Conservation (phyloP, 2,888 invertebrate genomes). For the Lasioglossum lativentre region DNA sequence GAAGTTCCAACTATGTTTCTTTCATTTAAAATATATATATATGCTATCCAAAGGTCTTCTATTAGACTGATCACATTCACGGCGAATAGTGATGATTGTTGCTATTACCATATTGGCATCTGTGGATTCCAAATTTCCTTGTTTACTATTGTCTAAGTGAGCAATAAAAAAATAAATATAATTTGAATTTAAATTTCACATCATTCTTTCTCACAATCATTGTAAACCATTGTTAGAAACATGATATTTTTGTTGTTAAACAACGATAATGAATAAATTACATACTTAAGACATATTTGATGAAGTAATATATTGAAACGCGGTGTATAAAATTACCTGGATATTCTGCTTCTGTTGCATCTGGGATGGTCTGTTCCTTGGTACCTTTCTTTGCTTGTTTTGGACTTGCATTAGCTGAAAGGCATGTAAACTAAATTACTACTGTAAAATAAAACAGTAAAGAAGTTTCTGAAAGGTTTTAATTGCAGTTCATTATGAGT, state of each 20-base stretch:
- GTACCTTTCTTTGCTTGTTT: constrained; percentile 42
- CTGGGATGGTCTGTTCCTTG: constrained; percentile 20
- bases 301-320: constrained; percentile 4
- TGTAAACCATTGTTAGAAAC: not conserved
- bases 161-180: constrained; percentile 37
- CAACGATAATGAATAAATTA: not conserved
- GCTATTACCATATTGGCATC: constrained; percentile 77
- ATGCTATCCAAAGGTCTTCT: constrained; percentile 39
- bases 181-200: not conserved
- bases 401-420: constrained; percentile 61
- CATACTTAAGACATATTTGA: constrained; percentile 20
- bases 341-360: constrained; percentile 20
- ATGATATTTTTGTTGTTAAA: not conserved
- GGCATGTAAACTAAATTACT: constrained; percentile 64
- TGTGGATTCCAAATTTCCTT: constrained; percentile 31
- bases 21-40: constrained; percentile 41
- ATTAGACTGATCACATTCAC: constrained; percentile 71
- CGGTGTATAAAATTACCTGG: constrained; percentile 50
- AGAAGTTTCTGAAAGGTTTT: constrained; percentile 51
- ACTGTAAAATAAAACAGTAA: constrained; percentile 50
- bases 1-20: constrained; percentile 40
- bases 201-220: not conserved
- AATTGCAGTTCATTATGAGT: constrained; percentile 43
- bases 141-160: constrained; percentile 58
- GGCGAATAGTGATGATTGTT: constrained; percentile 85